Conservation (phyloP, 2,113 vertebrate species). For the Neolamprologus ventralis region DNA sequence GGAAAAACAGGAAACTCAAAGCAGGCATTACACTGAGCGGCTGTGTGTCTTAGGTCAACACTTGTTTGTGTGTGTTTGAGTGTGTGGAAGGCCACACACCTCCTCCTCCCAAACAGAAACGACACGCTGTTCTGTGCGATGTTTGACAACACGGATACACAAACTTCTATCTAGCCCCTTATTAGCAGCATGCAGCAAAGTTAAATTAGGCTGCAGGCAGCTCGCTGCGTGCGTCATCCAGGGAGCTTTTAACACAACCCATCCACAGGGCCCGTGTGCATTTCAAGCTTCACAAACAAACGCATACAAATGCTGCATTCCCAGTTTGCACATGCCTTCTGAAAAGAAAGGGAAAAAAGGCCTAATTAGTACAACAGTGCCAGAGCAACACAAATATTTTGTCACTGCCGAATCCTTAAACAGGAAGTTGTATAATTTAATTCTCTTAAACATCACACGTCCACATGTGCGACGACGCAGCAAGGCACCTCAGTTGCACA, state of each 20-base stretch:
- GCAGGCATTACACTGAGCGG: background rate
- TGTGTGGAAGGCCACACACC: background rate
- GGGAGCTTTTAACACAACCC: slow-evolving; percentile 11
- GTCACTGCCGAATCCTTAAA: background rate
- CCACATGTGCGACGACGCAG: background rate
- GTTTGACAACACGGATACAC: background rate
- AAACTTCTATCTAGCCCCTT: background rate
- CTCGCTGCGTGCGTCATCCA: background rate
- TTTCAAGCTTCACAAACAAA: background rate
- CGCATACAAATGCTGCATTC: background rate
- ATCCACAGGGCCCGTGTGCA: background rate
- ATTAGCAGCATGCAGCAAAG: background rate
- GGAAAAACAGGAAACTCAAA: background rate
- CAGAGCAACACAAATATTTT: background rate
- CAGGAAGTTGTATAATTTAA: background rate
- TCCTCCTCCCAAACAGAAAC: background rate
- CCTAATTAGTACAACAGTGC: background rate
- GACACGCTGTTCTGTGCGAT: background rate
- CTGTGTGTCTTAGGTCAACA: background rate
- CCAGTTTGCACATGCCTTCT: background rate
- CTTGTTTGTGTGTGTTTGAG: background rate
- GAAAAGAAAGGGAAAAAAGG: background rate
- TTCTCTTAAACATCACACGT: background rate
- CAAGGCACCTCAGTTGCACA: background rate
- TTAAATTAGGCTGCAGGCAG: background rate